phyloP scores from a whole-genome alignment of 1,140 invertebrate genomes.

The Colletes gigas region DNA sequence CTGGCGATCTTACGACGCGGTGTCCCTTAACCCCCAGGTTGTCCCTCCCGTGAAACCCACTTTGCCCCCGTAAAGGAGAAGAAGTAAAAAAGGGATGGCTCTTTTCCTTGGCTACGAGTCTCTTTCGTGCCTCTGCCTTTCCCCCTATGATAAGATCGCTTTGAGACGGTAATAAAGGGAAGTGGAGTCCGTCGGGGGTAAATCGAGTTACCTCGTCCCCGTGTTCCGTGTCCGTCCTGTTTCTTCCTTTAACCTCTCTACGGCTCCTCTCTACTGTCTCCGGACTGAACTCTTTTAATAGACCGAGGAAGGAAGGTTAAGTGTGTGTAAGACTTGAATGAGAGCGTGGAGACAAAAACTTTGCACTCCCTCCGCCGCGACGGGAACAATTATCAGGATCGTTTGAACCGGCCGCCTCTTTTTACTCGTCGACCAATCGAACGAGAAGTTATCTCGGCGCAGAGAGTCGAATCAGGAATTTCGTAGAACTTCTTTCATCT shows the following conservation, averaged over 20 bases:
- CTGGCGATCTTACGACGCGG: slow-evolving; percentile 19
- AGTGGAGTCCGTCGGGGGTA: slow-evolving; percentile 68
- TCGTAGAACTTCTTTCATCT: neutral
- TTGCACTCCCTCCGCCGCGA: neutral
- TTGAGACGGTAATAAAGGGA: slow-evolving; percentile 77
- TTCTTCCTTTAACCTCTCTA: neutral
- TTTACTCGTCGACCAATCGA: neutral
- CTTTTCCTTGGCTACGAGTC: slow-evolving; percentile 9
- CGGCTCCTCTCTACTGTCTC: slow-evolving; percentile 26
- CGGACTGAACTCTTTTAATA: slow-evolving; percentile 14
- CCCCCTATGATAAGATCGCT: slow-evolving; percentile 72
- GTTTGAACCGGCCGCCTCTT: neutral
- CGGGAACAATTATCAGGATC: slow-evolving; percentile 17
- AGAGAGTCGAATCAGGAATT: too few relatives aligned
- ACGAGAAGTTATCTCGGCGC: too few relatives aligned
- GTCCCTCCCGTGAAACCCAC: slow-evolving; percentile 19
- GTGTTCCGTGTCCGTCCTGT: slow-evolving; percentile 17
- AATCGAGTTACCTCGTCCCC: slow-evolving; percentile 74
- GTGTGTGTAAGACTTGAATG: neutral
- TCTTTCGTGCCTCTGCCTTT: neutral
- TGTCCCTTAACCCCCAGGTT: slow-evolving; percentile 30
- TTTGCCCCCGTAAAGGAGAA: slow-evolving; percentile 35
- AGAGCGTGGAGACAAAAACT: slow-evolving; percentile 1
- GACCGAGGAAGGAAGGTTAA: neutral
- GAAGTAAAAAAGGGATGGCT: slow-evolving; percentile 24